phyloP scores from a whole-genome alignment of 1,140 invertebrate species.

The Vanessa tameamea region DNA sequence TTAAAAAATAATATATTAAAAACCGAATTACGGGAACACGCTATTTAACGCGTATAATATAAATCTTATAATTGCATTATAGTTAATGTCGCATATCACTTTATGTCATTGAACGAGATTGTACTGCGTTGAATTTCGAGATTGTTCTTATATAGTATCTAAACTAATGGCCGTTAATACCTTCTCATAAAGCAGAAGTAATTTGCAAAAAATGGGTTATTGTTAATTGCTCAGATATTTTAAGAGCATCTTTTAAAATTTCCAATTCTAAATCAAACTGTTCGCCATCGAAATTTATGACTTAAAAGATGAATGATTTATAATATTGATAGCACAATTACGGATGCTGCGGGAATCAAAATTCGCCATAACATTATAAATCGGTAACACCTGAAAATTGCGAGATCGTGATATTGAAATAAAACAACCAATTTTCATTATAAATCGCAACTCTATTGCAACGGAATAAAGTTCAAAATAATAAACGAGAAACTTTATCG shows the following conservation, averaged over 20 bases:
- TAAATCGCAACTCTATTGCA: slow-evolving; percentile 30
- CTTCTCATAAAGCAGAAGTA: too few species aligned
- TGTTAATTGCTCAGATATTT: too few species aligned
- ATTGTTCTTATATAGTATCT: too few species aligned
- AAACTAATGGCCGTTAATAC: too few species aligned
- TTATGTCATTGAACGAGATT: too few species aligned
- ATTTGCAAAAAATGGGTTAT: too few species aligned
- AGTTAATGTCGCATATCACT: too few species aligned
- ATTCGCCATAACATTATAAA: slow-evolving; percentile 40
- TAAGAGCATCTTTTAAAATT: not conserved
- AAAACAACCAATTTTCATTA: slow-evolving; percentile 32
- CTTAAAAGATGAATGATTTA: slow-evolving; percentile 16
- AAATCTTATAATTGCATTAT: too few species aligned
- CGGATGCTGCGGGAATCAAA: slow-evolving; percentile 25
- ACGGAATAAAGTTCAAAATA: slow-evolving; percentile 30
- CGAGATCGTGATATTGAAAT: slow-evolving; percentile 51
- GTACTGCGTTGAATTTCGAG: too few species aligned
- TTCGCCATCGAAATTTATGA: not conserved
- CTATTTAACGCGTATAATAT: too few species aligned
- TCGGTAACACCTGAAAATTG: slow-evolving; percentile 58
- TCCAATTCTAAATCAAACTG: not conserved
- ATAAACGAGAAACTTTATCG: not conserved
- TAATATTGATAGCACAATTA: slow-evolving; percentile 37
- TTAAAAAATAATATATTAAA: too few species aligned
- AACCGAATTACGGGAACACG: too few species aligned